Base-by-base conservation (phyloP, 2,113 vertebrate species). In the Scytalopus superciliaris region DNA sequence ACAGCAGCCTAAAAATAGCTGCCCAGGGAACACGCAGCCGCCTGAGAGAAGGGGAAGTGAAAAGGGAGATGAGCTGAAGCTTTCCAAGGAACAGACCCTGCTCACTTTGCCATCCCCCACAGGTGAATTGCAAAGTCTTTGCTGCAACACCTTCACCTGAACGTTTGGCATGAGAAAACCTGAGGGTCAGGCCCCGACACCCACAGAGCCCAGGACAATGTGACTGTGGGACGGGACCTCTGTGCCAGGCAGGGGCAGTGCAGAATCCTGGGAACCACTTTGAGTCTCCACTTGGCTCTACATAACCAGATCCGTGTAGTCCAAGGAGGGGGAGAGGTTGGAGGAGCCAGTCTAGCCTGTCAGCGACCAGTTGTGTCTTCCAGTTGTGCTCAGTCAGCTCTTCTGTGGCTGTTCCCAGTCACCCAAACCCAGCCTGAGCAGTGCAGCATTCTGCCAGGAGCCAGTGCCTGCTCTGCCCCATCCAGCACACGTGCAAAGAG, bases 11-110 rank as follows among this genome's bases (percentile, higher is more conserved):
- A 91, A 97, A 92, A 95, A 94, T 95, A 97, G 89, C 70, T 95
- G 85, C 59, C n/a, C 69, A 35, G 93, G 89, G 96, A 87, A 82
- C 72, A 62, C 0, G 0, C 55, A 28, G n/a, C 31, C 2, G 4
- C 69, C 87, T 18, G 16, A 85, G 90, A 94, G 72, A 96, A 92
- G 67, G 84, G 75, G 92, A 94, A 97, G 95, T 82, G 92, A 96
- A 33, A 95, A 92, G 90, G 80, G 79, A 91, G 82, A 47, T 15
- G 84, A 44, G 74, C 80, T 69, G 47, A 53, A 81, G 55, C 77
- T 93, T 95, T 47, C 94, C 94, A 90, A 84, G 91, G 90, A 96
- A 18, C 64, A 92, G 67, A 53, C 72, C 84, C 69, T 21, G 62
- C 59, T 76, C 79, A 15, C 60, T 49, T 9, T 3, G 56, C 60